Percentiles rank a stretch among this genome's conserved stretches.
Conservation (phyloP, 2,113 vertebrate genomes). For the Gadus macrocephalus region DNA sequence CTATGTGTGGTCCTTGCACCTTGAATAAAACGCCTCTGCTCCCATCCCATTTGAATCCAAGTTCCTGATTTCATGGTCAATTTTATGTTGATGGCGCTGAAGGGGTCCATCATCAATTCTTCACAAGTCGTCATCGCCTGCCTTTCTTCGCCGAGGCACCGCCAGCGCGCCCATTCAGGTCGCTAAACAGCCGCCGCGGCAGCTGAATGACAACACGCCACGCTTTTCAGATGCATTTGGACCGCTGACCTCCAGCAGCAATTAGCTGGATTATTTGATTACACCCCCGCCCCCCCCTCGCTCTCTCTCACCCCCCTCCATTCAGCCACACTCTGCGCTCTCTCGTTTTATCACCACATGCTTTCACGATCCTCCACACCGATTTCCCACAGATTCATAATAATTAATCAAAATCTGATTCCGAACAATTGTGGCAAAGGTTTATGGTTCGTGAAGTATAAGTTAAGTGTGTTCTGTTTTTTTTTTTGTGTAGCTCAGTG, state of each 20-base stretch:
- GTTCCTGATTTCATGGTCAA: constrained; percentile 78
- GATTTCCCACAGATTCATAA: background rate
- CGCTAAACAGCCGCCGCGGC: constrained; percentile 72
- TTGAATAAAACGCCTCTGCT: constrained; percentile 32
- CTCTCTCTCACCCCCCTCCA: constrained; percentile 33
- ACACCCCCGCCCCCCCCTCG: constrained; percentile 37
- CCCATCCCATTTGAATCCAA: constrained; percentile 74
- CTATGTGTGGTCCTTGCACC: constrained; percentile 46
- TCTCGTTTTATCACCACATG: too few relatives aligned
- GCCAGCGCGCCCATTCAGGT: constrained; percentile 75
- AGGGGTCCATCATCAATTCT: constrained; percentile 77
- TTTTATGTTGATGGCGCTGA: constrained; percentile 74
- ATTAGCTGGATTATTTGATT: constrained; percentile 75
- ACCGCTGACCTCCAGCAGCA: constrained; percentile 72
- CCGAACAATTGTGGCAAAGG: background rate
- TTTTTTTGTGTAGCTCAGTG: too few relatives aligned
- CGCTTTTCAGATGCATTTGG: constrained; percentile 64
- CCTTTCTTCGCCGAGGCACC: constrained; percentile 70
- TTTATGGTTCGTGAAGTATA: background rate
- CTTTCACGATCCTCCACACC: background rate
- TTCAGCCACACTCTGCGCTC: background rate
- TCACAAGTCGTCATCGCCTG: constrained; percentile 73
- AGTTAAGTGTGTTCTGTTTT: too few relatives aligned
- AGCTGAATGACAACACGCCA: constrained; percentile 50
- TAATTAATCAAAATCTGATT: background rate